Conservation (phyloP, 2,797 vertebrate genomes). For the Sus cebifrons region DNA sequence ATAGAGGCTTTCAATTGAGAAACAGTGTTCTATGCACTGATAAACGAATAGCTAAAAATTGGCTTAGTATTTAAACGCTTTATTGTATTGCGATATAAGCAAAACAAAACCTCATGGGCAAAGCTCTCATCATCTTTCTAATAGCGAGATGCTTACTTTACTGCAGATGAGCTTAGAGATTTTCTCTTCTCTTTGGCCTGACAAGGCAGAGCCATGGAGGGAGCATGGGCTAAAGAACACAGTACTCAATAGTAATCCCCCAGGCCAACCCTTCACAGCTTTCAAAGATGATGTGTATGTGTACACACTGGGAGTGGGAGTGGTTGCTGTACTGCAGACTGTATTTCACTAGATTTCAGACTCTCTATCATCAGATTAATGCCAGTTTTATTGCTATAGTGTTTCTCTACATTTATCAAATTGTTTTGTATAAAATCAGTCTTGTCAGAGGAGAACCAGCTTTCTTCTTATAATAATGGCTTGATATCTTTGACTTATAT, state of each 20-base stretch:
- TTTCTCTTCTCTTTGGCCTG: background rate
- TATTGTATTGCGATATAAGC: background rate
- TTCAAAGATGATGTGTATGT: background rate
- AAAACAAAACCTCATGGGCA: background rate
- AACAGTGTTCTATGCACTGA: background rate
- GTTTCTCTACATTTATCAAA: constrained; percentile 18
- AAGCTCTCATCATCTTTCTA: background rate
- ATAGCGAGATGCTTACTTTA: background rate
- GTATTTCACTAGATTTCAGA: background rate
- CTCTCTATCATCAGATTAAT: background rate
- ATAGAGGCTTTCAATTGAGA: background rate
- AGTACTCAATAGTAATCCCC: background rate
- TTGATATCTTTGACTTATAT: background rate
- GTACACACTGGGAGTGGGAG: accelerated
- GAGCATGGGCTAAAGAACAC: background rate
- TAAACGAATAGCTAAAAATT: background rate
- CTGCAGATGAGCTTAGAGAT: background rate
- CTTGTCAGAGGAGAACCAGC: background rate
- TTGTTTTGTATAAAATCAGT: background rate
- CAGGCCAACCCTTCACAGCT: background rate
- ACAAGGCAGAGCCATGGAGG: background rate
- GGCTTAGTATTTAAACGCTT: background rate
- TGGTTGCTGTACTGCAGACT: background rate
- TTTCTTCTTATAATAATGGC: background rate
- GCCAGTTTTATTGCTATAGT: background rate